phyloP scores from a whole-genome alignment of 92 coral and sea anemone species.

The Ricordea florida region DNA sequence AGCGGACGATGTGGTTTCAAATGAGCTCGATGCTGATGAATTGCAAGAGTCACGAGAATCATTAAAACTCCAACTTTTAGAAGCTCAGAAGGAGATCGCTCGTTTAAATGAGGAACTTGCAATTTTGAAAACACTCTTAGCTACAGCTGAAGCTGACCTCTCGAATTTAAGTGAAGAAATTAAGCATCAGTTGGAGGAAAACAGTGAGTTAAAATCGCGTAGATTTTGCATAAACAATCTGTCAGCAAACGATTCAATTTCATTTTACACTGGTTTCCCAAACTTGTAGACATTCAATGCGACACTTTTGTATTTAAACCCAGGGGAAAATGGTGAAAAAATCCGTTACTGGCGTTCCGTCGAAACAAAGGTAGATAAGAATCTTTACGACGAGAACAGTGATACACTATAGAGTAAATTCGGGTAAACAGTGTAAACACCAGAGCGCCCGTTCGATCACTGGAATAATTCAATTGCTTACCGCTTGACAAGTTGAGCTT shows the following conservation, averaged over 20 bases:
- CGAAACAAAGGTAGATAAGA: background rate
- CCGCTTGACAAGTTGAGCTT: no score
- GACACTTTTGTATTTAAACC: slow-evolving; percentile 36
- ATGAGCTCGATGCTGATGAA: no score
- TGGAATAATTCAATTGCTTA: no score
- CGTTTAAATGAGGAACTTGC: slow-evolving; percentile 23
- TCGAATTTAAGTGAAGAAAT: background rate
- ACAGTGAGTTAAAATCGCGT: background rate
- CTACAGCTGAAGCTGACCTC: background rate
- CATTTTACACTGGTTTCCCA: slow-evolving; percentile 67
- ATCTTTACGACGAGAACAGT: background rate
- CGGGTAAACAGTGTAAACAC: no score
- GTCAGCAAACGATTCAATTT: no score
- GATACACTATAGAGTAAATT: no score
- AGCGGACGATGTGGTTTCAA: no score
- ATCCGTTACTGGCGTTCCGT: slow-evolving; percentile 49
- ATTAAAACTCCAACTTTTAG: background rate
- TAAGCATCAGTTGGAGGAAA: background rate
- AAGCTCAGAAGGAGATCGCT: slow-evolving; percentile 30
- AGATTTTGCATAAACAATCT: background rate
- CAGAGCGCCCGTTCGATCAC: no score
- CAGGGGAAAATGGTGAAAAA: slow-evolving; percentile 58
- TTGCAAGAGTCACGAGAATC: background rate
- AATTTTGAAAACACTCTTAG: slow-evolving; percentile 5
- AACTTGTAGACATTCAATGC: slow-evolving; percentile 58